Base-by-base conservation (phyloP, 2,888 invertebrate genomes). In the Leptogaster cylindrica region DNA sequence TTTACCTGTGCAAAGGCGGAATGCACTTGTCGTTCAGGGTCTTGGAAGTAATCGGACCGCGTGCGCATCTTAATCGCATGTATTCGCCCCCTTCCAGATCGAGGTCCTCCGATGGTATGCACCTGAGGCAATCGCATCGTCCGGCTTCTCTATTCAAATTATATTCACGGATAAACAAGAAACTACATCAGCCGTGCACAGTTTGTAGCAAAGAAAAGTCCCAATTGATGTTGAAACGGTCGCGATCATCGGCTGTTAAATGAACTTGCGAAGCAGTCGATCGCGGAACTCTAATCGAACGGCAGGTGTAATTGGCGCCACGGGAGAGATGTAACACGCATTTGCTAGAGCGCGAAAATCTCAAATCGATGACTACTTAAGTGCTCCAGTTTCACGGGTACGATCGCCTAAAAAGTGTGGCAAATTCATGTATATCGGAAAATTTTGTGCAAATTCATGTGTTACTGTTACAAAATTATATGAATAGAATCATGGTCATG, bases 221-320 rank as follows among this genome's bases (percentile, higher is more conserved):
- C n/a, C 61, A 61, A 44, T 61, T 31, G 44, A 61, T 61, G 27
- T 44, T 20, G 61, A 41, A 28, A 20, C 44, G 12, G n/a, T n/a
- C n/a, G n/a, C n/a, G n/a, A n/a, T n/a, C n/a, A n/a, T n/a, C n/a
- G 44, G 25, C 20, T 7, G 28, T 8, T 28, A 28, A 25, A 39
- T 14, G 16, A 7, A 25, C 33, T 41, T 25, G n/a, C 31, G 20
- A 39, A 18, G 31, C 64, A 64, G 64, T 64, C 28, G 18, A 33
- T 48, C 64, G 64, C 48, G 48, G 44, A 48, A 48, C 64, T 48
- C 48, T 48, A 64, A 46, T 46, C 64, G 48, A 28, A 33, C 31
- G 20, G 27, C 64, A 64, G 64, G 64, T 64, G 48, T 14, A 20
- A 64, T 61, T 28, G 44, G 61, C 44, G 61, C 61, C 39, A 55